Evolutionary conservation across 2,113 vertebrate genomes (phyloP).

Genomic region (Apaloderma vittatum): DNA sequence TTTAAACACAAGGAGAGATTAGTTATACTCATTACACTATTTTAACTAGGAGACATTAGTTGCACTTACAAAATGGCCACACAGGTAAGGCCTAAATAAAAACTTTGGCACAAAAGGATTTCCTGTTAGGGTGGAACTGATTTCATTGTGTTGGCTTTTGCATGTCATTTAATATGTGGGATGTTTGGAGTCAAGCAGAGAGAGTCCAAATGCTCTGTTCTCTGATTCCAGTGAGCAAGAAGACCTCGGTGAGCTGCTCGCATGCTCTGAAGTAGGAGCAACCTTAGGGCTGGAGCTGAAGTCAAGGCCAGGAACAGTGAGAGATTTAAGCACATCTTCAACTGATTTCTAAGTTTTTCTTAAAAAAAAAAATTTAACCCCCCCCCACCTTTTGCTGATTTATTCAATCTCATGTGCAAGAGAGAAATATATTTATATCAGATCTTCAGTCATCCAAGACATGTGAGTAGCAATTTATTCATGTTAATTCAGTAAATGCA

Average conservation of each 20-base stretch:
- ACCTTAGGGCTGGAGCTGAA: neutral
- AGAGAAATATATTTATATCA: conserved; percentile 25
- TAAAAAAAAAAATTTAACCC: neutral
- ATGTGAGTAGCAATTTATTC: neutral
- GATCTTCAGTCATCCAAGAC: conserved; percentile 6
- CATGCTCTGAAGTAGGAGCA: neutral
- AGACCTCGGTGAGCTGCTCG: neutral
- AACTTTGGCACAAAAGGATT: neutral
- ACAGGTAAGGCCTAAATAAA: neutral
- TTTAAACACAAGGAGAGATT: neutral
- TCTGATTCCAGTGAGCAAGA: neutral
- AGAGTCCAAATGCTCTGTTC: neutral
- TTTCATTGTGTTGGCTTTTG: neutral
- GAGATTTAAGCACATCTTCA: neutral
- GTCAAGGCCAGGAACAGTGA: neutral
- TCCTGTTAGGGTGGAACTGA: neutral
- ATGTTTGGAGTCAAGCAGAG: neutral
- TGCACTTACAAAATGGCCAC: neutral
- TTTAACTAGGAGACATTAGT: neutral
- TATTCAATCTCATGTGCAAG: neutral
- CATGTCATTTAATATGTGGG: neutral
- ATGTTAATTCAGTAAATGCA: neutral
- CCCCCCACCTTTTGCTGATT: neutral
- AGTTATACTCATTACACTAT: neutral
- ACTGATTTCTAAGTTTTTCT: neutral